phyloP scores from a whole-genome alignment of 2,888 invertebrate genomes.

The Brachylomia viminalis region DNA sequence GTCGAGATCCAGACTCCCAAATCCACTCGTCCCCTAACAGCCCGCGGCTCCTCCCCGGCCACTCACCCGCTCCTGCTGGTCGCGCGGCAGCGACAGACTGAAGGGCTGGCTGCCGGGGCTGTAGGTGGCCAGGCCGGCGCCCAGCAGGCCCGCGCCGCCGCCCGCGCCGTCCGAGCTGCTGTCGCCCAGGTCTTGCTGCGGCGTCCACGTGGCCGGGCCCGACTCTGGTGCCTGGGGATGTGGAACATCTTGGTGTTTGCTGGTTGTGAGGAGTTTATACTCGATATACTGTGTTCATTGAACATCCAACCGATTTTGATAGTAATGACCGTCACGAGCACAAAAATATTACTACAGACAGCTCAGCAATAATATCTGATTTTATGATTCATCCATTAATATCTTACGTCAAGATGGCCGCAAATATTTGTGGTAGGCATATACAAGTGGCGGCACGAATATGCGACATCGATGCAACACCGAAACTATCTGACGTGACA shows the following conservation, averaged over 20 bases:
- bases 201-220: conserved; percentile 92
- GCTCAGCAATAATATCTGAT: no score
- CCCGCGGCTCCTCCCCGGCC: conserved; percentile 73
- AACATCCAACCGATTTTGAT: neutral
- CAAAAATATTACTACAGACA: no score
- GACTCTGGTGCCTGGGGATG: conserved; percentile 70
- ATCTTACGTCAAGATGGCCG: no score
- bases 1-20: conserved; percentile 14
- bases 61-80: conserved; percentile 87
- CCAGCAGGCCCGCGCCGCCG: conserved; percentile 63
- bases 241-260: neutral
- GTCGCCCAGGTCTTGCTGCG: conserved; percentile 96
- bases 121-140: conserved; percentile 78
- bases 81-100: conserved; percentile 94
- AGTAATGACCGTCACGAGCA: neutral
- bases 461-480: no score
- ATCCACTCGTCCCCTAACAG: conserved; percentile 75
- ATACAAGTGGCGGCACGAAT: no score
- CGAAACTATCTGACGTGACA: no score
- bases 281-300: neutral
- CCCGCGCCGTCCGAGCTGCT: conserved; percentile 88
- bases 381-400: no score
- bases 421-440: no score
- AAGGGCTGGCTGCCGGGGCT: conserved; percentile 92
- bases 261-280: no score